Evolutionary conservation across 35 echinoderm and acorn worm species (phyloP), one percentile per base, ranked within the genome.

Genomic region (Eucidaris tribuloides): DNA sequence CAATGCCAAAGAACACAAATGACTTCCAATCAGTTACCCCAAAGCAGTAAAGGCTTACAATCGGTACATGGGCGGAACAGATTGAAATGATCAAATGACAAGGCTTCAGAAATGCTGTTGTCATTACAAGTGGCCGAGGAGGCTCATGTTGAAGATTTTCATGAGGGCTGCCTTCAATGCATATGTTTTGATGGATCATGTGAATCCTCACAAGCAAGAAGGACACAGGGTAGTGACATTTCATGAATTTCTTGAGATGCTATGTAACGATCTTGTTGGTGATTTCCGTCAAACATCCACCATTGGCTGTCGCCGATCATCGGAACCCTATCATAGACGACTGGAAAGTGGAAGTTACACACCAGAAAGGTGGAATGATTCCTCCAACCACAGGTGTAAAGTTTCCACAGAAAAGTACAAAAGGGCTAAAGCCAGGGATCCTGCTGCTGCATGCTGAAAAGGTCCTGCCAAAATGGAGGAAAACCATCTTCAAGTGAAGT

Each of bases 131-230:
- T 81, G 85, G 85, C 85, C 85, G 52, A 13, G 85, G 42, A 46
- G 85, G 32, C 58, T 88, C 14, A n/a, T 88, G 40, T 80, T 88
- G 76, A 88, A 88, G 77, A 80, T 88, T 43, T 88, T 88, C 58
- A 88, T 88, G 85, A 62, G 72, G 85, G 76, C 76, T 9, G 85
- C 77, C 40, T 88, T 80, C 68, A 88, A 88, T 79, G 76, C 76
- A 29, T 88, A 88, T 32, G 36, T 81, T 59, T 42, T 41, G 77
- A 88, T 88, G 85, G 76, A 43, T 22, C 80, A 23, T 64, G 25
- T 62, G 46, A 88, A 88, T n/a, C 85, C 48, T 14, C 76, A 88
- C 58, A 46, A 79, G 0, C 56, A 38, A 19, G 45, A 49, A 3
- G 33, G 37, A 9, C 54, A 83, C 7, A 40, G 55, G 20, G 19